Evolutionary conservation across 2,113 vertebrate species (phyloP).

Genomic region (Menura novaehollandiae): DNA sequence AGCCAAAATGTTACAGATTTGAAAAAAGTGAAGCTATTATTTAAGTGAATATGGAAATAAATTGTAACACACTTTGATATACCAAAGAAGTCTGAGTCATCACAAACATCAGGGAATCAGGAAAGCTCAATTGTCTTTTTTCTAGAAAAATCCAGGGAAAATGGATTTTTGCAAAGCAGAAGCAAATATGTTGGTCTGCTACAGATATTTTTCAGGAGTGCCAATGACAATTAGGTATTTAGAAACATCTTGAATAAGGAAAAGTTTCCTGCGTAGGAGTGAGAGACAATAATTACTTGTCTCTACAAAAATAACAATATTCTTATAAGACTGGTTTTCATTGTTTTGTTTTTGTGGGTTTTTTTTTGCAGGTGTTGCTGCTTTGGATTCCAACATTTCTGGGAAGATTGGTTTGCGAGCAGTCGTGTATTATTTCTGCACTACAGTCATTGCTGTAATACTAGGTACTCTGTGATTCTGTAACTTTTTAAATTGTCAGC

Average conservation of each 20-base stretch:
- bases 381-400: slow-evolving; percentile 91
- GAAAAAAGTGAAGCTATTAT: neutral
- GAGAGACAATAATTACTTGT: neutral
- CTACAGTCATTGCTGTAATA: slow-evolving; percentile 90
- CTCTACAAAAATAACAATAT: neutral
- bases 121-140: neutral
- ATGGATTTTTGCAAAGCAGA: neutral
- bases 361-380: slow-evolving; percentile 83
- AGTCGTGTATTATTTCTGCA: slow-evolving; percentile 90
- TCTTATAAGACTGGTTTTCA: neutral
- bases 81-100: neutral
- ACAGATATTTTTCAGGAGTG: neutral
- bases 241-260: neutral
- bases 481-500: neutral
- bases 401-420: slow-evolving; percentile 93
- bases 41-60: neutral
- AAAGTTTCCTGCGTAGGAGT: neutral
- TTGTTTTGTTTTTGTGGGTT: neutral
- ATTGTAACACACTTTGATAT: neutral
- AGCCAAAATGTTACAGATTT: neutral
- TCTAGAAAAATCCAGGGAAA: neutral
- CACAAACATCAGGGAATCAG: neutral
- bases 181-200: neutral
- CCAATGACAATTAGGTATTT: neutral
- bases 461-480: slow-evolving; percentile 76